These are phyloP conservation scores for Marcusenius ussheri DNA, from an alignment of 2,113 vertebrate species.

Conservation along the genomic window DNA sequence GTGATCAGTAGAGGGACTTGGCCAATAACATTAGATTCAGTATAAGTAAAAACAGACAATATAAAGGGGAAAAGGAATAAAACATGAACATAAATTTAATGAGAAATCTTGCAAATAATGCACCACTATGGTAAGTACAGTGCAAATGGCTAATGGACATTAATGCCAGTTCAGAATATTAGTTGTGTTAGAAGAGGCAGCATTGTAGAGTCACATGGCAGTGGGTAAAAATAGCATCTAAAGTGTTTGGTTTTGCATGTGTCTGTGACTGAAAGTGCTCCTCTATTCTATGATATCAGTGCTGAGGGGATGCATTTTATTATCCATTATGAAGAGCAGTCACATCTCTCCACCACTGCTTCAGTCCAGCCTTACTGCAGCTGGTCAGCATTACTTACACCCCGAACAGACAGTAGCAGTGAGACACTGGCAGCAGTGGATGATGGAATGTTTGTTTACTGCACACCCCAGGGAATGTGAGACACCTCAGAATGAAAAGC, in stretches of 20 bases:
- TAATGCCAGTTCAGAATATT: not conserved
- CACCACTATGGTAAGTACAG: not conserved
- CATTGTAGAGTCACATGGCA: not conserved
- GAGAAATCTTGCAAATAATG: not conserved
- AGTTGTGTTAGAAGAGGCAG: not conserved
- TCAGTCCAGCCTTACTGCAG: not conserved
- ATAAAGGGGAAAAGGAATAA: not conserved
- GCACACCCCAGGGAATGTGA: not conserved
- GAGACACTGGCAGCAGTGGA: not conserved
- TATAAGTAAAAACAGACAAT: not conserved
- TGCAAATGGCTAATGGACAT: not conserved
- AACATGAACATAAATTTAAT: not conserved
- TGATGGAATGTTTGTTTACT: not conserved
- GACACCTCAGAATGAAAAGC: not conserved
- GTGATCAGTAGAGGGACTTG: not conserved
- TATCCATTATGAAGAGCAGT: not conserved
- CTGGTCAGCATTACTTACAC: not conserved
- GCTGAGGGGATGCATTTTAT: not conserved
- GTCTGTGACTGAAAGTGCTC: not conserved
- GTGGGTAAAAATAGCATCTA: not conserved
- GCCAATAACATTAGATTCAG: not conserved
- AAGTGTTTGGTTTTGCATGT: not conserved
- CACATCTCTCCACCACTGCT: not conserved
- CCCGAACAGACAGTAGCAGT: not conserved
- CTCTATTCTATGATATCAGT: not conserved